These are phyloP conservation scores for Drosophila sturtevanti DNA, from an alignment of 1,140 invertebrate species.

Conservation along the genomic window DNA sequence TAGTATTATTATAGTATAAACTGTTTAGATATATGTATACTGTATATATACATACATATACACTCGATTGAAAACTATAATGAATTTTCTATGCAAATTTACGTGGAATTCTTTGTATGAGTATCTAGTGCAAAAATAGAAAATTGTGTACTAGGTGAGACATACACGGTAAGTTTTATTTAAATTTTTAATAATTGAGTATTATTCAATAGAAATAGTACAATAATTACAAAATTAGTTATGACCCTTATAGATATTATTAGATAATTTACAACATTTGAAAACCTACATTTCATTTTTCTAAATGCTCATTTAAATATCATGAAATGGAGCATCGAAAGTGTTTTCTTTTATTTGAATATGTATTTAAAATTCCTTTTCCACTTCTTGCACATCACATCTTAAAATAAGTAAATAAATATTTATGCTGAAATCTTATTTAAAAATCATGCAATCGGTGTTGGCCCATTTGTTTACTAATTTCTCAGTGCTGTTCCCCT, in stretches of 20 bases:
- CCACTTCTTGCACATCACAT: not conserved
- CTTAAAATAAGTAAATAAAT: not conserved
- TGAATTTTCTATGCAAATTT: slow-evolving; percentile 38
- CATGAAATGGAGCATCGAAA: not conserved
- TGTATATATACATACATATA: slow-evolving; percentile 8
- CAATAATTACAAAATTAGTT: not conserved
- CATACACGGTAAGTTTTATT: not conserved
- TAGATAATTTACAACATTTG: too few relatives aligned
- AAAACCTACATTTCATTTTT: too few relatives aligned
- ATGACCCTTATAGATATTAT: too few relatives aligned
- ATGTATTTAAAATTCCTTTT: not conserved
- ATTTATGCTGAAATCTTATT: not conserved
- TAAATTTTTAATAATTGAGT: not conserved
- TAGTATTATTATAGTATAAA: slow-evolving; percentile 36
- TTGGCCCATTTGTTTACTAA: slow-evolving; percentile 46
- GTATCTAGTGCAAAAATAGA: not conserved
- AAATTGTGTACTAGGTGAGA: not conserved
- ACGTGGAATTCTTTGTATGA: not conserved
- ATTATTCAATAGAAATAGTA: not conserved
- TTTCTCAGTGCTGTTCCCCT: slow-evolving; percentile 15
- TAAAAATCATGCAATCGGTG: slow-evolving; percentile 9
- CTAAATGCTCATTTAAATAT: too few relatives aligned
- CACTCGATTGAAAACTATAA: slow-evolving; percentile 30
- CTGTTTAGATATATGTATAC: slow-evolving; percentile 13
- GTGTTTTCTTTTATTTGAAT: too few relatives aligned